These are phyloP conservation scores for Philhelius pedissequus DNA, from an alignment of 2,888 invertebrate genomes.

Conservation along the genomic window DNA sequence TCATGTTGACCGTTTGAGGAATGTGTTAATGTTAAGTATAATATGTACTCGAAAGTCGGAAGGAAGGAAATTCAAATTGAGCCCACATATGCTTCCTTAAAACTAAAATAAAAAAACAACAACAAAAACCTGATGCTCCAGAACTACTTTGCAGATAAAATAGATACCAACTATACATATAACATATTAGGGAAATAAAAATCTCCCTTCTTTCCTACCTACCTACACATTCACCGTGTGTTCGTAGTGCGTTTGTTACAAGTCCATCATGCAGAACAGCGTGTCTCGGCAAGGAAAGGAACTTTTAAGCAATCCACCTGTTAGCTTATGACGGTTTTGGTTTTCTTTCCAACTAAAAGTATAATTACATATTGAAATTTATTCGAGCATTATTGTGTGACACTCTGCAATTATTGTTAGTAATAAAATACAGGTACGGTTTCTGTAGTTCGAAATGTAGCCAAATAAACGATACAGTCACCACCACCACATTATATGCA, in stretches of 20 bases:
- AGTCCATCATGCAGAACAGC: conserved; percentile 44
- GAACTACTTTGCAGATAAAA: conserved; percentile 18
- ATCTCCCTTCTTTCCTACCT: not conserved
- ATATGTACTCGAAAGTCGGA: too few relatives aligned
- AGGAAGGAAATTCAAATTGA: conserved; percentile 49
- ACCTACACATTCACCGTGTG: not conserved
- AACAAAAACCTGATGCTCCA: conserved; percentile 14
- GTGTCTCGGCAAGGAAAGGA: conserved; percentile 9
- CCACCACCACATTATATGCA: not conserved
- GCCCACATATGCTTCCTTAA: conserved; percentile 13
- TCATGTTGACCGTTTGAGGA: not conserved
- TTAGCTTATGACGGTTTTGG: conserved; percentile 22
- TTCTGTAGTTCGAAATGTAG: conserved; percentile 28
- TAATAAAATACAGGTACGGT: conserved; percentile 45
- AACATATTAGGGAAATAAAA: not conserved
- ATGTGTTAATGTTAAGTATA: too few relatives aligned
- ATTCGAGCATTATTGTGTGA: conserved; percentile 65
- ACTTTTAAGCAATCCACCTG: conserved; percentile 60
- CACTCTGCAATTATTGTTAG: conserved; percentile 47
- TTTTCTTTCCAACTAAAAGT: not conserved
- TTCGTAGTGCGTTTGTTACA: not conserved
- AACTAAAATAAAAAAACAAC: not conserved
- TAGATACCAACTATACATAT: too few relatives aligned
- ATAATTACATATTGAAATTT: conserved; percentile 58
- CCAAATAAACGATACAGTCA: not conserved